These are phyloP conservation scores for Pelobates fuscus DNA, from an alignment of 2,113 vertebrate genomes.

Conservation along the genomic window DNA sequence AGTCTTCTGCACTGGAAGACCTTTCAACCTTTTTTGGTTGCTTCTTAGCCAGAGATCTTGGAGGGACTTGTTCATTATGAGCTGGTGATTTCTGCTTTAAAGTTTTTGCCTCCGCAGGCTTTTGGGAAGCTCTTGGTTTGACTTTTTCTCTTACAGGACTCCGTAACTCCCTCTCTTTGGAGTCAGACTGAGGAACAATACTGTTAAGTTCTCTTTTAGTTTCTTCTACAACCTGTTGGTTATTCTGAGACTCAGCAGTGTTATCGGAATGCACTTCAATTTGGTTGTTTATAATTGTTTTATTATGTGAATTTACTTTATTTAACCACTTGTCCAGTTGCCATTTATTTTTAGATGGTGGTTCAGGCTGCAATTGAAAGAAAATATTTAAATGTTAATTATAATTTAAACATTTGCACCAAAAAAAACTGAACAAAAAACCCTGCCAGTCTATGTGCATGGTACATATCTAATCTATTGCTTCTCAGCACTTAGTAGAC, in stretches of 20 bases:
- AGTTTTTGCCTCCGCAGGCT: slow-evolving; percentile 81
- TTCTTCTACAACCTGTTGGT: slow-evolving; percentile 67
- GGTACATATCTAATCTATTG: too few species aligned
- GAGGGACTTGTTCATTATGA: slow-evolving; percentile 75
- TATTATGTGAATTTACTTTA: slow-evolving; percentile 94
- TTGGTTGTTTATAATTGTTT: slow-evolving; percentile 84
- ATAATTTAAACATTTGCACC: too few species aligned
- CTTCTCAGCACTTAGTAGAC: too few species aligned
- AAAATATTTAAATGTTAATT: slow-evolving; percentile 49
- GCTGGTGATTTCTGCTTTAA: slow-evolving; percentile 86
- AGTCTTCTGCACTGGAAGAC: slow-evolving; percentile 80
- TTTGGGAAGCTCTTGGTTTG: slow-evolving; percentile 83
- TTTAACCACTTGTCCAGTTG: slow-evolving; percentile 95
- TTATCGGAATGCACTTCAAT: slow-evolving; percentile 77
- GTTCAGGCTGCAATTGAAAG: slow-evolving; percentile 79
- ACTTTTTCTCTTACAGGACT: slow-evolving; percentile 83
- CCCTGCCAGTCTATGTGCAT: too few species aligned
- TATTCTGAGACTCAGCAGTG: slow-evolving; percentile 68
- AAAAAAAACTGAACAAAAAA: neutral
- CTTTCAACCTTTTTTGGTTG: slow-evolving; percentile 87
- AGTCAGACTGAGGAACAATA: slow-evolving; percentile 63
- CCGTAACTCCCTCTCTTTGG: slow-evolving; percentile 73
- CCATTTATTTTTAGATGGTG: slow-evolving; percentile 92
- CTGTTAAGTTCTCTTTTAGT: slow-evolving; percentile 76
- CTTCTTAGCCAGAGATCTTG: slow-evolving; percentile 86